Evolutionary conservation across 1,140 invertebrate genomes (phyloP), one percentile per base, ranked within the genome.

Genomic region (Portunus trituberculatus): DNA sequence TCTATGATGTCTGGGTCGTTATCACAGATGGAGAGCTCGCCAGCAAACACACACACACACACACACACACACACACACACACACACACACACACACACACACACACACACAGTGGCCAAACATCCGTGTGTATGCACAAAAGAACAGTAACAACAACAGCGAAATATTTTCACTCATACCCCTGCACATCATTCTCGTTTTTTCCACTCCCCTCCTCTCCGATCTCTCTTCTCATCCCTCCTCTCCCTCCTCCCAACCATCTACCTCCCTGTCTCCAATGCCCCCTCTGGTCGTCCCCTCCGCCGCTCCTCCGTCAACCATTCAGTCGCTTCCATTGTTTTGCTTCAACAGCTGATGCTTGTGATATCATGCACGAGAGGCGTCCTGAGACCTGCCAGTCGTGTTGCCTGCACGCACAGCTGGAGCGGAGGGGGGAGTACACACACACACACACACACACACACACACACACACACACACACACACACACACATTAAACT

Each of bases 401-500:
- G 25, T 76, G 67, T 76, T n/a, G 67, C 25, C 67, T 76, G 20
- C 25, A 76, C 67, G 67, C 67, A 76, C 67, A 76, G 67, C 67
- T 76, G 67, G 67, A 12, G 67, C 67, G 67, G 67, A n/a, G 67
- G 67, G 20, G 67, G 20, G 12, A n/a, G 67, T 0, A 8, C n/a
- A n/a, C 20, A n/a, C 67, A 76, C 67, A 76, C 67, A 76, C 67
- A 76, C 67, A 76, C 67, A 76, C 31, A 88, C 86, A 88, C 86
- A 88, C 86, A 46, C 86, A 88, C 86, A 45, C 45, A 88, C 31
- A 88, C 86, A 88, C 86, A 88, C 86, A 88, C 86, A 88, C 46
- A 89, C 46, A 48, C n/a, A n/a, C 67, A 76, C 67, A 76, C n/a
- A n/a, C 67, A 76, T n/a, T 76, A 76, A 76, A 76, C 67, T 76